Conservation (phyloP, 2,113 vertebrate species). For the Microtus pennsylvanicus region DNA sequence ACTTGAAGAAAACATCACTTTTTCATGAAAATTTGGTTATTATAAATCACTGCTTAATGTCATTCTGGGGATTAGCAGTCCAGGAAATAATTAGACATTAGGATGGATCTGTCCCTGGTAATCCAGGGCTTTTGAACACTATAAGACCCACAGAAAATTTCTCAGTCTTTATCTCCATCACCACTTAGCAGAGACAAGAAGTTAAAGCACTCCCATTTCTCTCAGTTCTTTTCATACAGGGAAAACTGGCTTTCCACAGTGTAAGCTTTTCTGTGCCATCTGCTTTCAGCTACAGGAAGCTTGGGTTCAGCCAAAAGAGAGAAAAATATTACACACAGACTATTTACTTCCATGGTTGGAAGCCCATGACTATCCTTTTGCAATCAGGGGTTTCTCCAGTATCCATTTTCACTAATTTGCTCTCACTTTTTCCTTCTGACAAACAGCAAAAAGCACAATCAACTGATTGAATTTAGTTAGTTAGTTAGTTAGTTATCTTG, state of each 20-base stretch:
- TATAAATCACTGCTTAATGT: slow-evolving; percentile 24
- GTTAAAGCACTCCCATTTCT: slow-evolving; percentile 9
- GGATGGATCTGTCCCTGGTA: neutral
- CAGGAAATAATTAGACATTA: neutral
- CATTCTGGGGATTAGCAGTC: neutral
- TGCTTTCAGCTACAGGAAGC: slow-evolving; percentile 69
- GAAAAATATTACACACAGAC: slow-evolving; percentile 60
- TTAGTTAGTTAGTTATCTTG: slow-evolving; percentile 28
- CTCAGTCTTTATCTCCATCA: neutral
- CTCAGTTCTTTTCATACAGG: slow-evolving; percentile 54
- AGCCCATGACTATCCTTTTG: slow-evolving; percentile 45
- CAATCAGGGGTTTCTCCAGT: slow-evolving; percentile 51
- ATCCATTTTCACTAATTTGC: slow-evolving; percentile 34
- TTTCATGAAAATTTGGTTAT: slow-evolving; percentile 26
- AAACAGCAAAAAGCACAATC: slow-evolving; percentile 45
- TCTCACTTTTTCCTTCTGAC: slow-evolving; percentile 32
- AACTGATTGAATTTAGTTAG: slow-evolving; percentile 42
- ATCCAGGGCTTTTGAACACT: neutral
- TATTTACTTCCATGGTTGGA: slow-evolving; percentile 38
- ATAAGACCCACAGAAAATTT: neutral
- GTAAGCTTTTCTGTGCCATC: slow-evolving; percentile 57
- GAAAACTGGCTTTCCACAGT: slow-evolving; percentile 59
- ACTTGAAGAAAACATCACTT: slow-evolving; percentile 33
- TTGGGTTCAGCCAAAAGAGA: slow-evolving; percentile 69
- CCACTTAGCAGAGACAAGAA: slow-evolving; percentile 28